Base-by-base conservation (phyloP, 1,140 invertebrate genomes). In the Drosophila yakuba region DNA sequence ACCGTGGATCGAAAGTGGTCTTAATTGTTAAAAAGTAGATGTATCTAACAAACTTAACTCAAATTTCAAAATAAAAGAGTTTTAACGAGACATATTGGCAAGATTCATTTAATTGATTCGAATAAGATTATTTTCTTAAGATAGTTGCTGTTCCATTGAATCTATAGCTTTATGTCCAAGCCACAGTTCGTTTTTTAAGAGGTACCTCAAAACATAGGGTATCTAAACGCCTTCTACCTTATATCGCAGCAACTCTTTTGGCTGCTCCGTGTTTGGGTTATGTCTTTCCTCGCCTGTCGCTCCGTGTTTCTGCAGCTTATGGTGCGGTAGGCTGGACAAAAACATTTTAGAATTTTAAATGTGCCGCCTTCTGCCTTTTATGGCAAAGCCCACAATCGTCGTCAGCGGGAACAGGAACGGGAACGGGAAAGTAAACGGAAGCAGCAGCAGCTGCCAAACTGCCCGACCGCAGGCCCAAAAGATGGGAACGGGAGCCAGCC, bases 291-390 rank as follows among this genome's bases (percentile, higher is more conserved):
- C 52, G 35, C 43, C 41, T 39, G 51, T 23, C 23, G 36, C 36
- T 41, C 25, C 14, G 52, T 59, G 54, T 44, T 36, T 28, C 66
- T 57, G 67, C 67, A 71, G 64, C 64, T 71, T 88, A 77, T 88
- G 63, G 84, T 79, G 66, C 51, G 74, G 58, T 78, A 73, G 83
- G 72, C 76, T 69, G 58, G 74, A 60, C 32, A 77, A 88, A 88
- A 79, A 73, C 84, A 88, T 88, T 88, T 88, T 88, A 83, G 79
- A 88, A 88, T 88, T 88, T 71, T 88, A 88, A 86, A 88, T 88
- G 83, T 76, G 83, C 83, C 79, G 84, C 79, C 83, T 86, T 76
- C 82, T 86, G 83, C 83, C 83, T 88, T 86, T 88, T 86, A 86
- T 86, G 84, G 83, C 63, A 60, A 43, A 41, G 25, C 45, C 62